Evolutionary conservation across 2,797 vertebrate genomes (phyloP), one percentile per base, ranked within the genome.

Genomic region (Typhlichthys eigenmanni): DNA sequence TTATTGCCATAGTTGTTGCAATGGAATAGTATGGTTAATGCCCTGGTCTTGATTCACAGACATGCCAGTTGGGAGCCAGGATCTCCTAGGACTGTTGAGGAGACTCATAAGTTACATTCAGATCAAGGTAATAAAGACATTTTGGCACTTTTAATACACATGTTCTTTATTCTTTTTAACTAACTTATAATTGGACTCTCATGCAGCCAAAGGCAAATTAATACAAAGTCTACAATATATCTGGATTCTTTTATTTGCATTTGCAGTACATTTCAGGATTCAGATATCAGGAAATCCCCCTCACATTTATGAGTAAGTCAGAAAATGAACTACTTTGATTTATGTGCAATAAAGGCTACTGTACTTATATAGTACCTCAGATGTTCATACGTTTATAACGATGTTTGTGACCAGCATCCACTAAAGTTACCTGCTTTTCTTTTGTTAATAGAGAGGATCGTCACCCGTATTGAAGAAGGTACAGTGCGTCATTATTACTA

Each of bases 261-360:
- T 91, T 84, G 57, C 79, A 99, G 98, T 97, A 90, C 81, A 90
- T 93, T 75, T 88, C 92, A 68, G 95, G 95, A 60, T 95, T 92
- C 87, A 93, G 80, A 81, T 98, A 96, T 89, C 88, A 95, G 85
- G 96, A 98, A 88, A 97, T 98, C 64, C 96, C 96, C 11, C 82
- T 95, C 48, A 95, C 94, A 1, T 94, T 95, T 87, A 85, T 96
- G 74, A 94, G 97, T 99, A 95, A 95, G 95, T 96, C 68, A 0
- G 32, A 19, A 16, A 14, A 55, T 52, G 11, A 12, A 16, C 19
- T 12, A 4, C 46, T 0, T 10, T 54, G 16, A 19, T 56, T 32
- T 47, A 4, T 13, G 0, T 55, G 13, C 51, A 29, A 29, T 29
- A 29, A 29, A 29, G 24, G 24, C 24, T 29, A 4, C 0, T 47